These are phyloP conservation scores for Enteromius anoplus DNA, from an alignment of 2,797 vertebrate species.

Conservation along the genomic window DNA sequence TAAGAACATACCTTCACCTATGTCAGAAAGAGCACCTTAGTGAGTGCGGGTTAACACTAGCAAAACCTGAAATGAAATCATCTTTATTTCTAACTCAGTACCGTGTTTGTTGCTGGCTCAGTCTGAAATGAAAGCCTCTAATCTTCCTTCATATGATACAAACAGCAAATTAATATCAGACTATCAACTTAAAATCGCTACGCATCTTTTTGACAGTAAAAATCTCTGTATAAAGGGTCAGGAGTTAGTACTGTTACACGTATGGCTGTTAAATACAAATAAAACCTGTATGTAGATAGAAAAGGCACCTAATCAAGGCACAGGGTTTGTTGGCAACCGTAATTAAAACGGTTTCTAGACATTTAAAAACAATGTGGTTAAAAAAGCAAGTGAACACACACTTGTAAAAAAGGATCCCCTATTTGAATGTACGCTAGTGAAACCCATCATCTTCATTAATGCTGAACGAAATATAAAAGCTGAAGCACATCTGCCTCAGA, in stretches of 20 bases:
- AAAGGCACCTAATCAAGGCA: constrained; percentile 32
- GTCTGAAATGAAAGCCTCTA: not conserved
- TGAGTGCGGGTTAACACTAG: not conserved
- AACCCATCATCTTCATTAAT: not conserved
- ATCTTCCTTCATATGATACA: not conserved
- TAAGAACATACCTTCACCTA: not conserved
- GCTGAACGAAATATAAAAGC: not conserved
- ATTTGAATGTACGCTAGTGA: not conserved
- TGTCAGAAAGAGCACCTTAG: not conserved
- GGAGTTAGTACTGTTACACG: not conserved
- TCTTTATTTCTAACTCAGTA: not conserved
- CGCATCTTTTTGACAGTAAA: not conserved
- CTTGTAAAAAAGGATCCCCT: not conserved
- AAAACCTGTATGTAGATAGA: not conserved
- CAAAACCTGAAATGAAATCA: not conserved
- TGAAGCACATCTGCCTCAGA: not conserved
- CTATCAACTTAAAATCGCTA: not conserved
- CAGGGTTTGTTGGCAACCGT: not conserved
- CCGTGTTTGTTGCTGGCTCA: not conserved
- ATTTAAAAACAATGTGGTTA: constrained; percentile 4
- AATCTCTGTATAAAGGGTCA: not conserved
- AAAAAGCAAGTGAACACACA: not conserved
- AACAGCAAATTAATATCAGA: not conserved
- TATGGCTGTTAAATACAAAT: constrained; percentile 1
- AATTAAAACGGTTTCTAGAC: not conserved